Conservation (phyloP, 2,797 vertebrate species). For the Denticeps clupeoides region DNA sequence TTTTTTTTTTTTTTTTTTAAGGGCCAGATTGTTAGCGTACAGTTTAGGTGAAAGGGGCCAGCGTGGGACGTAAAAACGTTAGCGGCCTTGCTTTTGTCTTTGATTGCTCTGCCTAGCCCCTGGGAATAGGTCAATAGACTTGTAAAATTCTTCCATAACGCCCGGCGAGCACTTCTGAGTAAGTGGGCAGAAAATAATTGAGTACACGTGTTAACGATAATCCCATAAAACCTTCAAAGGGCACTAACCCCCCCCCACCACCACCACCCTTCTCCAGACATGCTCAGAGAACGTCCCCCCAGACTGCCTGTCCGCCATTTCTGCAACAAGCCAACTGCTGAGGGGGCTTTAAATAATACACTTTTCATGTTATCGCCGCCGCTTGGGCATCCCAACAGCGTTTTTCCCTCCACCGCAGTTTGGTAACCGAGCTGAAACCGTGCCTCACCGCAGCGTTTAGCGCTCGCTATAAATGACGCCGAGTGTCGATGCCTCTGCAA, state of each 20-base stretch:
- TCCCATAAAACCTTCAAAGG: constrained; percentile 34
- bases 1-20: not conserved
- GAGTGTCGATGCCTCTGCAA: too few species aligned
- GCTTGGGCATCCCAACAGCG: too few species aligned
- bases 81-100: constrained; percentile 47
- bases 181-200: constrained; percentile 52
- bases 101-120: constrained; percentile 50
- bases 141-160: constrained; percentile 49
- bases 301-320: too few species aligned
- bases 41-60: constrained; percentile 46
- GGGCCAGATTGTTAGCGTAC: constrained; percentile 29
- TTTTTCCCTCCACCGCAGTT: too few species aligned
- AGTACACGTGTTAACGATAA: constrained; percentile 46
- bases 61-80: constrained; percentile 45
- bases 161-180: constrained; percentile 45
- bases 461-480: too few species aligned
- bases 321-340: too few species aligned
- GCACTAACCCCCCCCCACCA: too few species aligned
- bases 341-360: too few species aligned
- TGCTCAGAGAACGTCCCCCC: constrained; percentile 8
- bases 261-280: constrained; percentile 22
- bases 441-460: too few species aligned
- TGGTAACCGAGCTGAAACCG: too few species aligned
- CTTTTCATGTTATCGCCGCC: too few species aligned
- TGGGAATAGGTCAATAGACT: constrained; percentile 54